Evolutionary conservation across 2,888 invertebrate species (phyloP).

Genomic region (Habroteleia sp.): DNA sequence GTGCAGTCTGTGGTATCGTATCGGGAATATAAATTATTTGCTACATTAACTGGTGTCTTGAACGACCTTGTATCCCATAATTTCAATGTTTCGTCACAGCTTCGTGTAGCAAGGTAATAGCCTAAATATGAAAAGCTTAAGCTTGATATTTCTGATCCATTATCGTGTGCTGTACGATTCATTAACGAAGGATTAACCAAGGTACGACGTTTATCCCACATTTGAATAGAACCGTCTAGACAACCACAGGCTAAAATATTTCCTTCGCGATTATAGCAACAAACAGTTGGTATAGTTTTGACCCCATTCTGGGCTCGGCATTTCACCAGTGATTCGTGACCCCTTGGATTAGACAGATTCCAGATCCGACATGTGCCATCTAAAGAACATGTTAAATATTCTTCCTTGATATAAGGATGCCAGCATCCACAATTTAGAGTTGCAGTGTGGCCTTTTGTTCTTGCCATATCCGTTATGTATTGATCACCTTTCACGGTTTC

Average conservation of each 20-base stretch:
- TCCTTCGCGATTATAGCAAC: constrained; percentile 92
- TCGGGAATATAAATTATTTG: constrained; percentile 88
- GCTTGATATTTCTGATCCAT: constrained; percentile 90
- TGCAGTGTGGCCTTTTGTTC: constrained; percentile 97
- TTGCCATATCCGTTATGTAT: constrained; percentile 96
- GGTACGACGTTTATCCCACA: constrained; percentile 97
- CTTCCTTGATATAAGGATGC: constrained; percentile 94
- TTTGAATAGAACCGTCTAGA: constrained; percentile 96
- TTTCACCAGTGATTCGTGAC: constrained; percentile 92
- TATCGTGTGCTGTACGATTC: constrained; percentile 90
- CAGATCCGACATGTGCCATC: constrained; percentile 95
- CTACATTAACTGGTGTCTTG: constrained; percentile 88
- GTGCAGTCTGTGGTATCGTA: constrained; percentile 90
- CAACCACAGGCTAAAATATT: constrained; percentile 95
- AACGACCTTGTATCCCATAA: constrained; percentile 95
- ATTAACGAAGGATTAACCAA: constrained; percentile 93
- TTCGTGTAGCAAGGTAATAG: constrained; percentile 88
- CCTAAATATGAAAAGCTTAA: constrained; percentile 95
- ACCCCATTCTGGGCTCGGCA: constrained; percentile 92
- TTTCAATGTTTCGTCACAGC: constrained; percentile 96
- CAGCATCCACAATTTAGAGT: constrained; percentile 93
- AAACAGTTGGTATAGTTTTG: constrained; percentile 91
- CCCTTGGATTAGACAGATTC: constrained; percentile 87
- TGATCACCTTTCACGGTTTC: constrained; percentile 98
- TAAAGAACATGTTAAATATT: constrained; percentile 96